phyloP scores from a whole-genome alignment of 2,113 vertebrate genomes.

The Notarius lentiginosus region DNA sequence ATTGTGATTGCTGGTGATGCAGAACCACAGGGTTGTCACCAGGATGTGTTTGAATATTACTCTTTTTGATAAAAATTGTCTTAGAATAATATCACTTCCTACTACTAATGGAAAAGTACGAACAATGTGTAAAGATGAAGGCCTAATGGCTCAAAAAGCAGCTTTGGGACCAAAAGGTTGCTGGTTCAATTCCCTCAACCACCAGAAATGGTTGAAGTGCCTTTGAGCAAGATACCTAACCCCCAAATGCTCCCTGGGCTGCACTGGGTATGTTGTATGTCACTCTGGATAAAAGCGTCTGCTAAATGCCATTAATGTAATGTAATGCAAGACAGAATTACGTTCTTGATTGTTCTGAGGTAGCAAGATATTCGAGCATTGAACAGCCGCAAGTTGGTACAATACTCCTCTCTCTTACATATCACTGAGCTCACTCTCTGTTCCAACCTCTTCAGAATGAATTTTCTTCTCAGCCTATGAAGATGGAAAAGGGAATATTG shows the following conservation, averaged over 20 bases:
- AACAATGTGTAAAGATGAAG: background rate
- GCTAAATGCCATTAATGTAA: no score
- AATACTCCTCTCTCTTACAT: background rate
- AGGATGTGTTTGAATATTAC: background rate
- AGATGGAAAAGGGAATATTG: background rate
- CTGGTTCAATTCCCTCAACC: no score
- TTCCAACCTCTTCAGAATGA: background rate
- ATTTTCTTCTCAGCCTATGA: background rate
- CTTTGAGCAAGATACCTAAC: no score
- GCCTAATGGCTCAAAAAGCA: no score
- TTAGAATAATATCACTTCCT: background rate
- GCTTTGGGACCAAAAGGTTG: no score
- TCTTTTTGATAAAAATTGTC: background rate
- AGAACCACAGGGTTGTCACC: background rate
- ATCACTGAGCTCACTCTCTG: background rate
- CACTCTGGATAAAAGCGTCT: no score
- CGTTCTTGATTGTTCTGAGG: background rate
- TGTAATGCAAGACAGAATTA: background rate
- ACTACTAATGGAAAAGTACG: background rate
- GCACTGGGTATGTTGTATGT: no score
- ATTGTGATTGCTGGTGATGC: background rate
- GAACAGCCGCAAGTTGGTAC: background rate
- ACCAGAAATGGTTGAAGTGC: no score
- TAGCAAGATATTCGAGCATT: background rate
- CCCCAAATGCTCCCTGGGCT: no score